Base-by-base conservation (phyloP, 2,797 vertebrate genomes). In the Fistularia commersonii region DNA sequence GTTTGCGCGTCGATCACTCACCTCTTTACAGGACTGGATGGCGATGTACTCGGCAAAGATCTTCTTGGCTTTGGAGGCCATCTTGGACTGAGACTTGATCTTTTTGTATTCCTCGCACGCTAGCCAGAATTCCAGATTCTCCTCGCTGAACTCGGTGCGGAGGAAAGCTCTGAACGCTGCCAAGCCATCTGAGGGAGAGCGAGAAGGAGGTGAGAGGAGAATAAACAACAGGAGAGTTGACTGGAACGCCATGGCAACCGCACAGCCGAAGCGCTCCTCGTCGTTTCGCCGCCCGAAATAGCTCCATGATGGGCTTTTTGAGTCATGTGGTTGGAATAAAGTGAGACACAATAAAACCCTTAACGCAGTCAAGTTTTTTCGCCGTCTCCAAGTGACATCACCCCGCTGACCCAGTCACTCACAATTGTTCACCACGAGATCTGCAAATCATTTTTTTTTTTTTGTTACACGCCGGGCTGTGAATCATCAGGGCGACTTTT, bases 61-160 rank as follows among this genome's bases (percentile, higher is more conserved):
- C 77, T 98, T 99, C 88, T 97, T 98, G 76, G 96, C 95, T 79
- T 96, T 98, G 49, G 95, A 93, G 1, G 90, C 83, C 94, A 99
- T 94, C 90, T 99, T 99, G 70, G 96, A 94, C 82, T 98, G 94
- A 0, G 95, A 98, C 79, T 97, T 98, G 80, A 95, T 85, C 81
- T 98, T 98, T 86, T 93, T 97, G 91, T 96, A 99, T 69, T 99
- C 95, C 82, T 99, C 97, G 0, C 97, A 99, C 0, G 95, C 95
- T 72, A 99, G 80, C 97, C 97, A 99, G 89, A 99, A 98, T 81
- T 99, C 97, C 84, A 99, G 89, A 87, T 99, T 99, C 87, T 99
- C 97, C 75, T 99, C 95, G 0, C 96, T 99, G 83, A 98, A 99
- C 82, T 99, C 97, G 0, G 97, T 98, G 78, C 94, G 94, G 63